These are phyloP conservation scores for Rhingia rostrata DNA, from an alignment of 2,888 invertebrate genomes.

Conservation along the genomic window DNA sequence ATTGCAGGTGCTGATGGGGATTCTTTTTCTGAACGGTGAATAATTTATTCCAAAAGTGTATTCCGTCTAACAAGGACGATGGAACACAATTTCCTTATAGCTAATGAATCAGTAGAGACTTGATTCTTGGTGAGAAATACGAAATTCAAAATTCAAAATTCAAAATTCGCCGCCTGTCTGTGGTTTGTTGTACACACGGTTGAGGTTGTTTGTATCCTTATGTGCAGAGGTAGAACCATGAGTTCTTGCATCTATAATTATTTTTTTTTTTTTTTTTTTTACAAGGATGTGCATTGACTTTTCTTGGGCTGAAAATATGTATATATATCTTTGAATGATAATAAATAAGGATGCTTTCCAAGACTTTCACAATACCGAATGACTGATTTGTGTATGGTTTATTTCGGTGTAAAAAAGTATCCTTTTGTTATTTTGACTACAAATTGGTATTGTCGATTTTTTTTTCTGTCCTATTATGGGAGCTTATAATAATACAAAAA, in stretches of 20 bases:
- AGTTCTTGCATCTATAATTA: constrained; percentile 18
- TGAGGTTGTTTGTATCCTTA: constrained; percentile 3
- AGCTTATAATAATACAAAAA: too few relatives aligned
- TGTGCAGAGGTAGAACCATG: neutral
- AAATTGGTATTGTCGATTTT: neutral
- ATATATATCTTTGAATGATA: neutral
- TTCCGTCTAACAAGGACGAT: constrained; percentile 34
- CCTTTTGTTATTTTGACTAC: neutral
- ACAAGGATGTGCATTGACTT: constrained; percentile 15
- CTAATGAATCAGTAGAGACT: constrained; percentile 58
- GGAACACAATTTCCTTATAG: constrained; percentile 54
- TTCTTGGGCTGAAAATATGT: neutral
- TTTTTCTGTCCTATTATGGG: too few relatives aligned
- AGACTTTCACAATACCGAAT: neutral
- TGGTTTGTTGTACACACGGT: constrained; percentile 30
- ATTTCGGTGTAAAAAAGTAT: neutral
- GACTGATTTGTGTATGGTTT: neutral
- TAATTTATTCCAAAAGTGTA: constrained; percentile 57
- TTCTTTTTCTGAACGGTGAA: constrained; percentile 55
- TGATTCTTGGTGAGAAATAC: constrained; percentile 28
- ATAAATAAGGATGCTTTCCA: neutral
- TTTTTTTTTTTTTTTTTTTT: neutral
- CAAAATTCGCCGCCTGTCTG: constrained; percentile 30
- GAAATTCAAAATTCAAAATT: constrained; percentile 13
- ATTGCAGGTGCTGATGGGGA: constrained; percentile 40